Evolutionary conservation across 2,888 invertebrate species (phyloP), one percentile per base, ranked within the genome.

Genomic region (Chrysolina haemoptera): DNA sequence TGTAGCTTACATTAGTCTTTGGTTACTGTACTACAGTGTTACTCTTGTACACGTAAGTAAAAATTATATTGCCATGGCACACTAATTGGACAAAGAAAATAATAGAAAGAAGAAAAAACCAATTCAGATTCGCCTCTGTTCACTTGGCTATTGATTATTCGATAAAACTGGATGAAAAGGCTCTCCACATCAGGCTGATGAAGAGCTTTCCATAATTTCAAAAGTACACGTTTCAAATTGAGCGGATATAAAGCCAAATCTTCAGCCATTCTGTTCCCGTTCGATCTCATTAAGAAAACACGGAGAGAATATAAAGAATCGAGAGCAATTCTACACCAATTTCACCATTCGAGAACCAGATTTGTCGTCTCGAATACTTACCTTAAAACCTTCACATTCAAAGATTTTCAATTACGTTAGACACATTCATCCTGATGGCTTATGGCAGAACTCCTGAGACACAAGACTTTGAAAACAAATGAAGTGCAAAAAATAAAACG

Each of bases 401-500:
- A 66, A 70, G 70, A 70, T 41, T 64, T 70, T 70, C 70, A 70
- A 70, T 70, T 70, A 64, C 70, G 20, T 35, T 64, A 70, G 64
- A 64, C 41, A 50, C 70, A 70, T 70, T 64, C 41, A 64, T 70
- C 55, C 46, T 35, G 35, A 48, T 22, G 62, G 69, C 69, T 69
- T 63, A 48, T 66, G 48, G 69, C 64, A n/a, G n/a, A 18, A 53
- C 48, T 40, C 46, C 55, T 48, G 63, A 63, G 50, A 68, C 68
- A 40, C 40, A 48, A 64, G 64, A 70, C 53, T 70, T 50, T 53
- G 46, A 53, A 68, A 72, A 50, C 68, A 72, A 72, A 72, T 72
- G 68, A 68, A 64, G 68, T 68, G 64, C 64, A 63, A 68, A 72
- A 64, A 72, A 72, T 53, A 67, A 72, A 72, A 72, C 67, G 71